Base-by-base conservation (phyloP, 1,140 invertebrate genomes). In the Cardiocondyla obscurior region DNA sequence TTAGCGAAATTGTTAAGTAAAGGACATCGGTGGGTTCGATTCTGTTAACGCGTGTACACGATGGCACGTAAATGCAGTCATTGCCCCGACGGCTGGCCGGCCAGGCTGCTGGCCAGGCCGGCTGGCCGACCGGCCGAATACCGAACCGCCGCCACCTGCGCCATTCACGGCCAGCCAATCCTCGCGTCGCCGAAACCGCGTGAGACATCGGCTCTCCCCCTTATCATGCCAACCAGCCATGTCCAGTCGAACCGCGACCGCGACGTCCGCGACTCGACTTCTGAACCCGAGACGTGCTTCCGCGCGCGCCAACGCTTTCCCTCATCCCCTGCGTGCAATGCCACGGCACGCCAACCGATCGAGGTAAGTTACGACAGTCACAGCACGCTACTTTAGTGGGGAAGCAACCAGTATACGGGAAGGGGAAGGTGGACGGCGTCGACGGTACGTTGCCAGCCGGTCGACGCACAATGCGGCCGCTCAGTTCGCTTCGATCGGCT, bases 401-500 rank as follows among this genome's bases (percentile, higher is more conserved):
- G 28, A n/a, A 57, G 5, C n/a, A 36, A 10, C 36, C n/a, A 8
- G 8, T 3, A 51, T 12, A 25, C 12, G 30, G 22, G 55, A 62
- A 64, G 42, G 58, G 53, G 39, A 33, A n/a, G n/a, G n/a, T n/a
- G n/a, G n/a, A n/a, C n/a, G n/a, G n/a, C n/a, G 36, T 30, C 12
- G 28, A 30, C 30, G 39, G 46, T 51, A 10, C 53, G 74, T 65
- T 79, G 74, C 57, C 70, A 77, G 77, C 49, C 49, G 72, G 28
- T 16, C 25, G 12, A 58, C 46, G 53, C 55, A 42, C 28, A 33
- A 46, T 25, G 62, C 60, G 33, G 44, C 74, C 74, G 74, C 70
- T 93, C 88, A 93, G 92, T 93, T 89, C 89, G 91, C 89, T 90
- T 90, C 88, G 90, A 84, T 92, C 89, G 87, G 86, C 88, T 70